Evolutionary conservation across 2,113 vertebrate genomes (phyloP), one percentile per base, ranked within the genome.

Genomic region (Zapornia atra): DNA sequence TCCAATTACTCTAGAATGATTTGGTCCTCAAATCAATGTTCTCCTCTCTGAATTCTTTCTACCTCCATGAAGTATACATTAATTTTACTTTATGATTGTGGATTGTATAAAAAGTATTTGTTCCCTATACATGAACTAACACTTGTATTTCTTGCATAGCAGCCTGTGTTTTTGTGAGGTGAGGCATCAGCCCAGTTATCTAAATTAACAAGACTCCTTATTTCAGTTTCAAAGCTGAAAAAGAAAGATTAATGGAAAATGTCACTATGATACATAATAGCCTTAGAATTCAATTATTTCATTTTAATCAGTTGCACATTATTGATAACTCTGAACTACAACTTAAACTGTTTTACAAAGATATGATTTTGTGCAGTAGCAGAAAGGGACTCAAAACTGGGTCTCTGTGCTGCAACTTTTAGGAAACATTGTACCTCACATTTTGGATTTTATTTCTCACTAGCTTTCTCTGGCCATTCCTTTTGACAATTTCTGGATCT

Each of bases 241-340:
- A 89, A 90, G 70, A 92, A 92, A 90, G 79, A 92, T 95, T 91
- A 96, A 91, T 97, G 73, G 36, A 73, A 96, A 93, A 86, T 31
- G 33, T 96, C 36, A 38, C 51, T 81, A 61, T 94, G 90, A 96
- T 95, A 64, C 50, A 95, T 90, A 80, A 91, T 64, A 94, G 81
- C 19, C 33, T 95, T 87, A 83, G 66, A 97, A 95, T 97, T 40
- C 28, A 89, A 86, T 96, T 78, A 96, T 96, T 97, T 96, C 10
- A 75, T 96, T 98, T 96, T 95, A 96, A 96, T 96, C 60, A 95
- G 72, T 63, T 96, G 73, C 53, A 90, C 51, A 68, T 96, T 95
- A 91, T 94, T 96, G 90, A 54, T 91, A 96, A 95, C 40, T 92
- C 29, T 92, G 90, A 97, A 73, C 94, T 68, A 92, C 82, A 92